These are phyloP conservation scores for Plectropomus leopardus DNA, from an alignment of 2,113 vertebrate genomes.

Conservation along the genomic window DNA sequence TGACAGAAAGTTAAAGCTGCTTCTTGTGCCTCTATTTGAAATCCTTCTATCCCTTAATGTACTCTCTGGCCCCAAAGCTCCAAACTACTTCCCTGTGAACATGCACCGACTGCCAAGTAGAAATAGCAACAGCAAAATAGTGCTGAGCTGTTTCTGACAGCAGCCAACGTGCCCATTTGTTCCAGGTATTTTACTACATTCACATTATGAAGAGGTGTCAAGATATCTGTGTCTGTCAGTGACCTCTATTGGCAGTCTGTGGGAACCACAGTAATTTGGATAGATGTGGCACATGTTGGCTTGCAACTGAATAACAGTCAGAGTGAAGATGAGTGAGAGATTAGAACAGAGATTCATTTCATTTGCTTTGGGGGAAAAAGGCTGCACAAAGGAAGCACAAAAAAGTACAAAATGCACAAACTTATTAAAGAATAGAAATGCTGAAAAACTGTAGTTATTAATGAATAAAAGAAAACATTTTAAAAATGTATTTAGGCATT, in stretches of 20 bases:
- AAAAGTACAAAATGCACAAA: background rate
- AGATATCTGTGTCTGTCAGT: background rate
- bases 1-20: constrained; percentile 36
- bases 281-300: background rate
- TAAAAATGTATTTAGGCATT: background rate
- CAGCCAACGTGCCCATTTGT: background rate
- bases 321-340: background rate
- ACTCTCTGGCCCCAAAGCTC: constrained; percentile 22
- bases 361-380: background rate
- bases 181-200: background rate
- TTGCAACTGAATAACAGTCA: background rate
- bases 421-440: too few relatives aligned
- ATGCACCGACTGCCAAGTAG: constrained; percentile 18
- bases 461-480: too few relatives aligned
- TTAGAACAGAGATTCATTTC: background rate
- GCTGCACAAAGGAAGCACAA: background rate
- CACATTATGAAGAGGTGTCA: background rate
- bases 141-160: constrained; percentile 19
- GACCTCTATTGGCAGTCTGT: constrained; percentile 35
- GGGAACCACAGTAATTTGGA: constrained; percentile 8
- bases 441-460: background rate
- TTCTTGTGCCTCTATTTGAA: constrained; percentile 41
- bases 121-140: constrained; percentile 9
- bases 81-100: constrained; percentile 12
- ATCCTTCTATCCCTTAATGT: constrained; percentile 32